These are phyloP conservation scores for Lasioglossum leucozonium DNA, from an alignment of 2,888 invertebrate species.

Conservation along the genomic window DNA sequence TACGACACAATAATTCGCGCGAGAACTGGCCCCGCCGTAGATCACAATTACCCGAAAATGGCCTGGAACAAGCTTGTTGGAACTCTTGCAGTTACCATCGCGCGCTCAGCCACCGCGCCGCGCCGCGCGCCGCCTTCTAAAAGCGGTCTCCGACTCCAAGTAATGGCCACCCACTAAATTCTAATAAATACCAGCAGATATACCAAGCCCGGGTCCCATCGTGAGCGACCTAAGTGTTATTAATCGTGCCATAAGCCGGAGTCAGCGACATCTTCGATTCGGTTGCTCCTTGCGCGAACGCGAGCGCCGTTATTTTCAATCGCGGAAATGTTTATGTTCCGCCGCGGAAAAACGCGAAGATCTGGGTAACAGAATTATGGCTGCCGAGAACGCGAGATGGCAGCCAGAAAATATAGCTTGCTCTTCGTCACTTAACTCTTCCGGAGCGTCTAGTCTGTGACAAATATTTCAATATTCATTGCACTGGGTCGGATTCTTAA, in stretches of 20 bases:
- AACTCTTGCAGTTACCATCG: conserved; percentile 73
- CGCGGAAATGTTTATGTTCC: conserved; percentile 46
- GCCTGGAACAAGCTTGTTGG: conserved; percentile 72
- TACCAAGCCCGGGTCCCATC: conserved; percentile 49
- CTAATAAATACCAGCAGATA: conserved; percentile 78
- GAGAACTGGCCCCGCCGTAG: conserved; percentile 71
- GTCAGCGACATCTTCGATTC: conserved; percentile 60
- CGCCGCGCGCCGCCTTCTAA: conserved; percentile 55
- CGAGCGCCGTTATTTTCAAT: conserved; percentile 58
- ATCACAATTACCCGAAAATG: conserved; percentile 82
- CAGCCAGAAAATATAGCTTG: neutral
- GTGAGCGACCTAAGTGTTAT: conserved; percentile 66
- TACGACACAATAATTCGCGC: conserved; percentile 61
- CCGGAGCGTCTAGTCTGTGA: neutral
- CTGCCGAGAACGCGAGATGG: neutral
- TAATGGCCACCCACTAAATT: conserved; percentile 76
- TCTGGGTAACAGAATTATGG: conserved; percentile 26
- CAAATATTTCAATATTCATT: neutral
- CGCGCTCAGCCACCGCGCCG: conserved; percentile 41
- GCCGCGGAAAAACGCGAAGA: neutral
- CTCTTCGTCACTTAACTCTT: neutral
- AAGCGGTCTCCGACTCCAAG: conserved; percentile 59
- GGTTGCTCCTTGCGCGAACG: conserved; percentile 5
- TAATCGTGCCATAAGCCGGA: conserved; percentile 58
- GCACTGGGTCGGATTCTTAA: neutral